Conservation (phyloP, 2,888 invertebrate species). For the Endomychus coccineus region DNA sequence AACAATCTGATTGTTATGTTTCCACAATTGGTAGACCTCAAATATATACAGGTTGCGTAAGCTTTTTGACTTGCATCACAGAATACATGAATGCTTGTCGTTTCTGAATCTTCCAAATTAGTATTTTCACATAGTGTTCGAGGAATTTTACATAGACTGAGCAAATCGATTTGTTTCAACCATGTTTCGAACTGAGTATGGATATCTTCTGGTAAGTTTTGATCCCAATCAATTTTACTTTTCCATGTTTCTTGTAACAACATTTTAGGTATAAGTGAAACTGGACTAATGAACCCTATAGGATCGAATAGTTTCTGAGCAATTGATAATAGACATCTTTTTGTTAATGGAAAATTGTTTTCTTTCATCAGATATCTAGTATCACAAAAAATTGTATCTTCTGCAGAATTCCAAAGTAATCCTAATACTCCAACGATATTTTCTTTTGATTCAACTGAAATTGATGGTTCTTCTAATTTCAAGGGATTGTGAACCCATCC, state of each 20-base stretch:
- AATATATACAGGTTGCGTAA: background rate
- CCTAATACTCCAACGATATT: slow-evolving; percentile 12
- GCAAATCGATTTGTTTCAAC: background rate
- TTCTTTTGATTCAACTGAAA: slow-evolving; percentile 20
- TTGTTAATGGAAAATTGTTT: slow-evolving; percentile 7
- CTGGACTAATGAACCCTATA: slow-evolving; percentile 18
- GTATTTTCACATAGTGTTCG: too few species aligned
- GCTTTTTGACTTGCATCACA: background rate
- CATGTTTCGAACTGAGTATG: background rate
- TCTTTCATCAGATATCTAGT: background rate
- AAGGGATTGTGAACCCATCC: too few species aligned
- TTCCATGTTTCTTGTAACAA: slow-evolving; percentile 17
- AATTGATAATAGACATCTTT: slow-evolving; percentile 15
- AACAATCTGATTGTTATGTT: background rate
- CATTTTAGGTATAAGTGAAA: slow-evolving; percentile 17
- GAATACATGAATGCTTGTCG: background rate
- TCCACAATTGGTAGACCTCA: background rate
- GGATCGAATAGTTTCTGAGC: slow-evolving; percentile 20
- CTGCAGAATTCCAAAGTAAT: slow-evolving; percentile 3
- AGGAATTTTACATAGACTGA: too few species aligned
- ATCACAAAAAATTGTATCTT: slow-evolving; percentile 4
- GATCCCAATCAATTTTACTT: background rate
- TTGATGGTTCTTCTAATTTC: too few species aligned
- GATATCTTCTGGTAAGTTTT: background rate
- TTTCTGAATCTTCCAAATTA: too few species aligned